Conservation (phyloP, 2,113 vertebrate genomes). For the Callopanchax toddi region DNA sequence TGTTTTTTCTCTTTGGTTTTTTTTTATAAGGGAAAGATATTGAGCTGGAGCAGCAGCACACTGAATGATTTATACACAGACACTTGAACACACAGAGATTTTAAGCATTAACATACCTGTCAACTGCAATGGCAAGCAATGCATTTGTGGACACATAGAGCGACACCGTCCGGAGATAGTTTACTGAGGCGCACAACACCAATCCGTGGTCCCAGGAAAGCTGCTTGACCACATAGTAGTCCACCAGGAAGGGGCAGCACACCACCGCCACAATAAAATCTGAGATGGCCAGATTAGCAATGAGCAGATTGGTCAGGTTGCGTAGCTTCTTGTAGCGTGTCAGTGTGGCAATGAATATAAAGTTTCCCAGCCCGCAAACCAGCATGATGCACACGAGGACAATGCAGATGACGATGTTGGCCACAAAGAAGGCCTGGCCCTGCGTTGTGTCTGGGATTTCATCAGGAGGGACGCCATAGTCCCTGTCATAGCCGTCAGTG, state of each 20-base stretch:
- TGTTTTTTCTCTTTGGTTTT: neutral
- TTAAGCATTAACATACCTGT: slow-evolving; percentile 77
- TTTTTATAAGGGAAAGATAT: neutral
- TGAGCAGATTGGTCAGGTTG: slow-evolving; percentile 95
- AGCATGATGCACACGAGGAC: slow-evolving; percentile 94
- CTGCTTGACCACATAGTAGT: slow-evolving; percentile 94
- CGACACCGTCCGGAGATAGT: slow-evolving; percentile 92
- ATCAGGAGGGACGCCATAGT: slow-evolving; percentile 87
- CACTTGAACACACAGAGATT: neutral
- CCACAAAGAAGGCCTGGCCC: slow-evolving; percentile 89
- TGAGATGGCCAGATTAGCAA: slow-evolving; percentile 94
- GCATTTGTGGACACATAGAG: slow-evolving; percentile 96
- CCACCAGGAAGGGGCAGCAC: slow-evolving; percentile 97
- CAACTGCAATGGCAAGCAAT: slow-evolving; percentile 93
- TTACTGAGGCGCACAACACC: slow-evolving; percentile 89
- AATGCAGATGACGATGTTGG: slow-evolving; percentile 88
- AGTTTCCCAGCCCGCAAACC: slow-evolving; percentile 90
- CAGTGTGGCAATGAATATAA: slow-evolving; percentile 88
- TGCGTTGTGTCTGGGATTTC: slow-evolving; percentile 90
- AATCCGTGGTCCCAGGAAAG: slow-evolving; percentile 95
- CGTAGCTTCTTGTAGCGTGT: slow-evolving; percentile 92
- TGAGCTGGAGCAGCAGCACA: neutral
- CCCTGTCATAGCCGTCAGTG: slow-evolving; percentile 80
- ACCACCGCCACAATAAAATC: slow-evolving; percentile 95
- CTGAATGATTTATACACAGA: neutral